Percentiles rank a stretch among this genome's conserved stretches.
These are phyloP conservation scores for Pteruthius melanotis DNA, from an alignment of 2,113 vertebrate species.

Conservation along the genomic window DNA sequence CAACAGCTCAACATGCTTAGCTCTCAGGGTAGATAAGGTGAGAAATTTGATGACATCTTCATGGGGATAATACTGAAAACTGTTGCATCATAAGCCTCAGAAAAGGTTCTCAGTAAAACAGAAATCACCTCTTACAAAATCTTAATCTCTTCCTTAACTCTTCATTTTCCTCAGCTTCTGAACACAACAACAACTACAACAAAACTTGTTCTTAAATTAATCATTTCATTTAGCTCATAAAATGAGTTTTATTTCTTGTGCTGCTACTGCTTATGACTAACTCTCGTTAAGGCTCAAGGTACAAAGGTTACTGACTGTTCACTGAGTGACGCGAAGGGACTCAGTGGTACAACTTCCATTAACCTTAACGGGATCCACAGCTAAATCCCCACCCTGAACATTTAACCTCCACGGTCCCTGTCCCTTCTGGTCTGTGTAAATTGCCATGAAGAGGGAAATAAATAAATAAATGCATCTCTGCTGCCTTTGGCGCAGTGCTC, in stretches of 20 bases:
- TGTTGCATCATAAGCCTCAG: neutral
- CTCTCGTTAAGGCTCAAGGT: neutral
- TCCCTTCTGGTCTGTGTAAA: slow-evolving; percentile 30
- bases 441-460: neutral
- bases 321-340: neutral
- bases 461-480: slow-evolving; percentile 1
- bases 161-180: neutral
- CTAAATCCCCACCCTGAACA: slow-evolving; percentile 31
- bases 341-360: slow-evolving; percentile 7
- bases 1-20: neutral
- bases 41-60: neutral
- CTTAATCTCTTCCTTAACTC: neutral
- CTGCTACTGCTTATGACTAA: neutral
- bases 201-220: neutral
- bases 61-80: neutral
- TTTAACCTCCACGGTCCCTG: slow-evolving; percentile 25
- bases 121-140: neutral
- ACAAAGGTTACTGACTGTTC: neutral
- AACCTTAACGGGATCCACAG: slow-evolving; percentile 38
- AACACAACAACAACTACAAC: neutral
- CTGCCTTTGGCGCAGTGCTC: neutral
- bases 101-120: neutral
- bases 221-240: neutral
- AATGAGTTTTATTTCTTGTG: neutral
- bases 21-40: neutral